Percentiles rank a stretch among this genome's conserved stretches.
These are phyloP conservation scores for Calameuta pallipes DNA, from an alignment of 2,888 invertebrate genomes.

Conservation along the genomic window DNA sequence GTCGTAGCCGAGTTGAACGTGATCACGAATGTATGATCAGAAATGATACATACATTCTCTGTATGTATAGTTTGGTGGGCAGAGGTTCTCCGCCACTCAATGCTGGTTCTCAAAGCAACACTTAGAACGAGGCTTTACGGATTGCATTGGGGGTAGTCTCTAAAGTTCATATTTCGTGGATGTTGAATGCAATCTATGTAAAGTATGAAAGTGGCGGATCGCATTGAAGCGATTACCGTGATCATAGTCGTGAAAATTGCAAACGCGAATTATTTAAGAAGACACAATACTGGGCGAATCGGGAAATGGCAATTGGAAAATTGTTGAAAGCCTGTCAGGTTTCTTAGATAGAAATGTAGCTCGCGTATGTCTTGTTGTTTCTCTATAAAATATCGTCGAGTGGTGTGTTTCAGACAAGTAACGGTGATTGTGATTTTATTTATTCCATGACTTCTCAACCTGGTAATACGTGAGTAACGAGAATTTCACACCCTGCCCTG, in stretches of 20 bases:
- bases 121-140: too few relatives aligned
- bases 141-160: too few relatives aligned
- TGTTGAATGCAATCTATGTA: not conserved
- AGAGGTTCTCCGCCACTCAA: too few relatives aligned
- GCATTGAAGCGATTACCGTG: not conserved
- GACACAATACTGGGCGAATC: conserved; percentile 27
- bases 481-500: not conserved
- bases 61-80: too few relatives aligned
- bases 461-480: conserved; percentile 53
- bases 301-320: conserved; percentile 44
- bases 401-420: conserved; percentile 30
- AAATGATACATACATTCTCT: too few relatives aligned
- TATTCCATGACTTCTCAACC: conserved; percentile 57
- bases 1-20: too few relatives aligned
- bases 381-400: conserved; percentile 31
- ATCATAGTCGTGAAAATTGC: conserved; percentile 23
- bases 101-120: too few relatives aligned
- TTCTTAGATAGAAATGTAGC: conserved; percentile 36
- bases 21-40: too few relatives aligned
- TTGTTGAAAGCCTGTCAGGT: conserved; percentile 28
- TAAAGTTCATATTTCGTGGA: not conserved
- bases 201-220: not conserved
- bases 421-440: conserved; percentile 38
- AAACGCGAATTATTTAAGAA: conserved; percentile 9
- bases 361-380: not conserved